A percentile compares a stretch with the other conserved stretches of the same genome.
phyloP scores from a whole-genome alignment of 2,113 vertebrate genomes.

The Regulus satrapa region DNA sequence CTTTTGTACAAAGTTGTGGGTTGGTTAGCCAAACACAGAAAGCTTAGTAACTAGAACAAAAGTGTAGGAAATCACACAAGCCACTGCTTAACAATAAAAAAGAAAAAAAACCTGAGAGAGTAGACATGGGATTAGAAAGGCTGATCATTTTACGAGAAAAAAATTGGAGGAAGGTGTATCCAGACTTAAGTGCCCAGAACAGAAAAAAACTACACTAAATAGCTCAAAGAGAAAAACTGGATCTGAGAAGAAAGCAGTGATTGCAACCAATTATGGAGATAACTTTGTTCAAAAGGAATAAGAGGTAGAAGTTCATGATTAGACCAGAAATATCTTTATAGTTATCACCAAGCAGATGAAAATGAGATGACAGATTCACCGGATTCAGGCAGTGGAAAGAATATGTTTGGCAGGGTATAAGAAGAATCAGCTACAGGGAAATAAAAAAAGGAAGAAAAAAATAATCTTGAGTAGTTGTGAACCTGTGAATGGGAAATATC shows the following conservation, averaged over 20 bases:
- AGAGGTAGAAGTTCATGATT: not conserved
- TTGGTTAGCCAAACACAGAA: not conserved
- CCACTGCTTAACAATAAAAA: not conserved
- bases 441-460: not conserved
- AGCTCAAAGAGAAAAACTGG: not conserved
- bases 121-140: not conserved
- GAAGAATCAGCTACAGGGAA: not conserved
- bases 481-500: not conserved
- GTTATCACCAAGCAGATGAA: not conserved
- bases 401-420: not conserved
- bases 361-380: not conserved
- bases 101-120: not conserved
- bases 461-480: not conserved
- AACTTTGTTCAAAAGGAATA: not conserved
- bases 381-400: not conserved
- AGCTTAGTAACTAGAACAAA: not conserved
- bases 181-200: not conserved
- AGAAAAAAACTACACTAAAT: not conserved
- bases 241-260: not conserved
- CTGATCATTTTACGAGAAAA: not conserved
- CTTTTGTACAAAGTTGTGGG: not conserved
- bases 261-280: not conserved
- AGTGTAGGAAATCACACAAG: not conserved
- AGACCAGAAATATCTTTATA: not conserved
- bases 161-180: not conserved